phyloP scores from a whole-genome alignment of 2,797 vertebrate species.

The Lithobates sylvaticus region DNA sequence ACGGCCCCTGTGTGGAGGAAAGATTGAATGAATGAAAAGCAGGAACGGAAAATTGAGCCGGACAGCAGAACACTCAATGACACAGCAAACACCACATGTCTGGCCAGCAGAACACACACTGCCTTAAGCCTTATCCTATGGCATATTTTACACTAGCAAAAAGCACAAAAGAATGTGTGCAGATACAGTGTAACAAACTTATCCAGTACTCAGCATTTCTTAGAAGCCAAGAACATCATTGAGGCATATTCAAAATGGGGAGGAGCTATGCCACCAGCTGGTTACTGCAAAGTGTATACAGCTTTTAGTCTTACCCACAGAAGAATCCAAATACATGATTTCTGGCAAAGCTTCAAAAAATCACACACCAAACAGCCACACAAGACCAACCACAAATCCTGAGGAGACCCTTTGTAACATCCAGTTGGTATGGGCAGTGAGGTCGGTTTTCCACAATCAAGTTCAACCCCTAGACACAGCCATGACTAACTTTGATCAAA shows the following conservation, averaged over 20 bases:
- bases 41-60: neutral
- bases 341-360: neutral
- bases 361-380: neutral
- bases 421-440: neutral
- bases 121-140: neutral
- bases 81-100: slow-evolving; percentile 16
- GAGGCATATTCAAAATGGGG: too few relatives aligned
- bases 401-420: too few relatives aligned
- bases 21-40: neutral
- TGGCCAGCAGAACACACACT: slow-evolving; percentile 12
- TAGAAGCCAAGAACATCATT: neutral
- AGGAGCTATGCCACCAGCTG: too few relatives aligned
- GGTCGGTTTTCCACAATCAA: neutral
- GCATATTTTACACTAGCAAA: neutral
- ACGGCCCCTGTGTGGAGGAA: slow-evolving; percentile 84
- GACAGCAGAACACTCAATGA: neutral
- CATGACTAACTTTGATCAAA: neutral
- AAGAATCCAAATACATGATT: neutral
- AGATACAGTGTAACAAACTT: neutral
- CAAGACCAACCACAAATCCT: neutral
- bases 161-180: neutral
- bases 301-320: neutral
- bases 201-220: neutral
- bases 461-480: neutral
- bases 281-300: too few relatives aligned